Evolutionary conservation across 2,113 vertebrate species (phyloP), one percentile per base, ranked within the genome.

Genomic region (Nyctibius bracteatus): DNA sequence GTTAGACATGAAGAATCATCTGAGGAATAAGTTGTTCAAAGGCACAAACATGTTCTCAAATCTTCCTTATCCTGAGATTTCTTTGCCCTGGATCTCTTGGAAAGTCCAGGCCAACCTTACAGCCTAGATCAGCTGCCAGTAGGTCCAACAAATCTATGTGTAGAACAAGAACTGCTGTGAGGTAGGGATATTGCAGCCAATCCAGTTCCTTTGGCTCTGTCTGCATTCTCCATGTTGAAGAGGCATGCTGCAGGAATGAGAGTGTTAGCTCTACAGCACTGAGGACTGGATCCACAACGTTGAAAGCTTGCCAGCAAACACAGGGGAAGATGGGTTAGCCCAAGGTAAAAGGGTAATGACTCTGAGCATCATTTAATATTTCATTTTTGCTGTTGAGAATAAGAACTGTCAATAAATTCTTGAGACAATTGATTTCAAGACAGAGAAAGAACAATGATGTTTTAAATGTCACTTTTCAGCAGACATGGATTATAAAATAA

Each of bases 401-500:
- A 81, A 51, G 23, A 90, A 41, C 46, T 84, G 65, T 81, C 86
- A 95, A 79, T 61, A 94, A 81, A 80, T 44, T 35, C 35, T 82
- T 86, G 47, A 79, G 78, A 80, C 33, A 67, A 94, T 46, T 87
- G 63, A 92, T 94, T 96, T 93, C 43, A 66, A 85, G 81, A 86
- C 55, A 86, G 77, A 37, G 70, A 55, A 80, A 90, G 57, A 65
- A 30, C 46, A 74, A 54, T 55, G 46, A 84, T 81, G 49, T 35
- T 83, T 90, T 57, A 93, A 93, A 91, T 8, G 11, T 79, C 86
- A 68, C 35, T 90, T 93, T 94, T 92, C 86, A 92, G 73, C 51
- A 79, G 70, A 49, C 19, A 52, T 14, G 39, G 61, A 57, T 95
- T 83, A 88, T 23, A 89, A 55, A 95, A 65, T 84, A 89, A 84